These are phyloP conservation scores for Phrynocephalus forsythii DNA, from an alignment of 2,797 vertebrate species.

Conservation along the genomic window DNA sequence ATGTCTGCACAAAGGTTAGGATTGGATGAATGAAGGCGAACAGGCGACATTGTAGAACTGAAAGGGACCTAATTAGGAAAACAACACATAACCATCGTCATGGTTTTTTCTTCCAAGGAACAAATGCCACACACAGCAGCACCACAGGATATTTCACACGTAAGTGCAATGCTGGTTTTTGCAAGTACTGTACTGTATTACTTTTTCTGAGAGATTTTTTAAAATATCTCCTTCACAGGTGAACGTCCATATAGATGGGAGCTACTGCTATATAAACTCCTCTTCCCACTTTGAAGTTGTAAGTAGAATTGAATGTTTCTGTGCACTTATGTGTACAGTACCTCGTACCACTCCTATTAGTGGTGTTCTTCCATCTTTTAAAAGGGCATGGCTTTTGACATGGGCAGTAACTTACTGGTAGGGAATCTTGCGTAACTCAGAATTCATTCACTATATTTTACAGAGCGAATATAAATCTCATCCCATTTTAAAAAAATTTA, in stretches of 20 bases:
- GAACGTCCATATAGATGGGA: not conserved
- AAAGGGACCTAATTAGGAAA: constrained; percentile 87
- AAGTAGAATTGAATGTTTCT: not conserved
- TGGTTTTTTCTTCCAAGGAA: constrained; percentile 5
- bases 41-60: constrained; percentile 91
- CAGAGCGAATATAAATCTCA: not conserved
- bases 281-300: not conserved
- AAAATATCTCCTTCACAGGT: not conserved
- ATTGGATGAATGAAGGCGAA: constrained; percentile 96
- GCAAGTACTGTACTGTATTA: not conserved
- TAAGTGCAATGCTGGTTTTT: not conserved
- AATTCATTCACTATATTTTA: too few relatives aligned
- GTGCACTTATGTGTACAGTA: not conserved
- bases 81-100: constrained; percentile 21
- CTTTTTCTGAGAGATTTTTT: not conserved
- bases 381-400: not conserved
- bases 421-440: not conserved
- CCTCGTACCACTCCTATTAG: not conserved
- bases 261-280: not conserved
- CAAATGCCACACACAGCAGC: not conserved
- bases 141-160: not conserved
- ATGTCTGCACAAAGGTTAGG: constrained; percentile 97
- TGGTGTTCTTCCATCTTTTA: not conserved
- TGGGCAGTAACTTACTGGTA: not conserved
- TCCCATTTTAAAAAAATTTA: not conserved